Evolutionary conservation across 2,113 vertebrate genomes (phyloP).

Genomic region (Sigmodon hispidus): DNA sequence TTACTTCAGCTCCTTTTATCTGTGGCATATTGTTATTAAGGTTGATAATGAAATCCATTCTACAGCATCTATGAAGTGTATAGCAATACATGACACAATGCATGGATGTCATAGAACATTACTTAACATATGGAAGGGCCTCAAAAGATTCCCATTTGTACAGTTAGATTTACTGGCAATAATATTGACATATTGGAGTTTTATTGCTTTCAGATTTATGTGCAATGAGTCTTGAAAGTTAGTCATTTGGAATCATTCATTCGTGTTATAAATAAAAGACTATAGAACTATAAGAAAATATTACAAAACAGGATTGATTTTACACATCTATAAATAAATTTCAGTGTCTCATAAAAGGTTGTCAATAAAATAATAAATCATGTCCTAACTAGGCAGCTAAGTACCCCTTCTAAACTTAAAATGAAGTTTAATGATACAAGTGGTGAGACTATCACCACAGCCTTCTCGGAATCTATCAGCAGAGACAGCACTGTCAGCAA

Average conservation of each 20-base stretch:
- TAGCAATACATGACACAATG: background rate
- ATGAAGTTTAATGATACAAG: constrained; percentile 66
- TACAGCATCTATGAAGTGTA: background rate
- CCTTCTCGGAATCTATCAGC: constrained; percentile 54
- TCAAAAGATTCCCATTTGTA: background rate
- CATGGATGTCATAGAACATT: background rate
- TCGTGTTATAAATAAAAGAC: constrained; percentile 20
- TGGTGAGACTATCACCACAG: constrained; percentile 39
- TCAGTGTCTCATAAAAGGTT: background rate
- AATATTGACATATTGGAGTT: background rate
- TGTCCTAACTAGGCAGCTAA: constrained; percentile 53
- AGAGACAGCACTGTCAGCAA: constrained; percentile 55
- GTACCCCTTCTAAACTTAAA: constrained; percentile 37
- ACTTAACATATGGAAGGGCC: background rate
- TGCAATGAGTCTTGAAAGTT: constrained; percentile 32
- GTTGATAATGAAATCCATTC: background rate
- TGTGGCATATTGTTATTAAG: background rate
- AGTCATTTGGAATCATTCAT: constrained; percentile 43
- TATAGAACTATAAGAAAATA: constrained; percentile 49
- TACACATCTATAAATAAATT: constrained; percentile 64
- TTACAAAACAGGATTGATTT: constrained; percentile 65
- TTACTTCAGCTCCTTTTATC: background rate
- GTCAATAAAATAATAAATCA: constrained; percentile 64
- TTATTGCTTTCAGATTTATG: constrained; percentile 58
- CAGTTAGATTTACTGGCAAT: constrained; percentile 47